phyloP scores from a whole-genome alignment of 1,140 invertebrate genomes.

The Anthonomus grandis region DNA sequence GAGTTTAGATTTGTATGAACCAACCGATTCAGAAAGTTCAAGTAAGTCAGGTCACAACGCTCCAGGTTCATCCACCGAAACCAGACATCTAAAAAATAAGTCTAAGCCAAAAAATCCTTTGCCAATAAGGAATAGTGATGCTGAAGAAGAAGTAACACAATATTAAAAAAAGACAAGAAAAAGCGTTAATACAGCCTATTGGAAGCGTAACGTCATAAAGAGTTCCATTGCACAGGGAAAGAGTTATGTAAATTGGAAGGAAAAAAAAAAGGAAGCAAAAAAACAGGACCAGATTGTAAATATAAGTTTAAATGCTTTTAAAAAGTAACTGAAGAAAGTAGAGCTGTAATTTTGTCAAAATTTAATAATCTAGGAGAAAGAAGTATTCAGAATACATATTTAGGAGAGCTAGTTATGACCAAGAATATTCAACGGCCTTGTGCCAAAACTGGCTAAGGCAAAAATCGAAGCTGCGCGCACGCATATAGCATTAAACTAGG shows the following conservation, averaged over 20 bases:
- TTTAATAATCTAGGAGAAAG: not conserved
- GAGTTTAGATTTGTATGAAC: not conserved
- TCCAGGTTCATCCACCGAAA: too few species aligned
- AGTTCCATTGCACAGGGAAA: too few species aligned
- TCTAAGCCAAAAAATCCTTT: too few species aligned
- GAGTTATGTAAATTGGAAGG: not conserved
- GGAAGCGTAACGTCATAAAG: not conserved
- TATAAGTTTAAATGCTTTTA: not conserved
- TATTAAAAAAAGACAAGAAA: not conserved
- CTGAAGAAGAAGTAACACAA: not conserved
- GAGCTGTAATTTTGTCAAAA: too few species aligned
- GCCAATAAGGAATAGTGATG: too few species aligned
- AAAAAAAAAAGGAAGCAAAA: not conserved
- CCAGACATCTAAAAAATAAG: not conserved
- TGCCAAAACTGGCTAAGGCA: too few species aligned
- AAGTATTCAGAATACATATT: not conserved
- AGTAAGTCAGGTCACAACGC: too few species aligned
- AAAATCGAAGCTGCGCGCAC: too few species aligned
- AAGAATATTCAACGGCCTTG: not conserved
- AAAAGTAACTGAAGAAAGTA: too few species aligned
- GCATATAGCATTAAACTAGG: too few species aligned
- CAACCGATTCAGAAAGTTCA: too few species aligned
- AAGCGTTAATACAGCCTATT: too few species aligned
- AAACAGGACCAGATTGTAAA: not conserved
- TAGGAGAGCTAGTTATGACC: not conserved